Percentiles rank a stretch among this genome's conserved stretches.
These are phyloP conservation scores for Bedellia somnulentella DNA, from an alignment of 2,888 invertebrate species.

Conservation along the genomic window DNA sequence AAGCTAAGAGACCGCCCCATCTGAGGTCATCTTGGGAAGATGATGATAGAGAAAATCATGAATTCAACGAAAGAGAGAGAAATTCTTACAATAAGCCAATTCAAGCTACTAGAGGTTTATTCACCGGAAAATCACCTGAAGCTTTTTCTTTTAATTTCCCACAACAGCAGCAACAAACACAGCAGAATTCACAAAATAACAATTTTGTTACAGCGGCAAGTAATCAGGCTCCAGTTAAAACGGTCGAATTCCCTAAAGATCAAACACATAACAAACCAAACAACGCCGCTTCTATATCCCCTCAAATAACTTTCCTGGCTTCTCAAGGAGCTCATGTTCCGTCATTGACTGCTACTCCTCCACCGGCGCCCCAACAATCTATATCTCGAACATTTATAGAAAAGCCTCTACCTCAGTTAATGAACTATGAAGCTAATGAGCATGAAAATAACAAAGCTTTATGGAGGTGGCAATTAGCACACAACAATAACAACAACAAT, in stretches of 20 bases:
- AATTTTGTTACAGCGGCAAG: constrained; percentile 30
- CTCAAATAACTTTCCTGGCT: constrained; percentile 50
- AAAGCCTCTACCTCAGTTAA: constrained; percentile 37
- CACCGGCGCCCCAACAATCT: constrained; percentile 17
- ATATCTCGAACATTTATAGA: constrained; percentile 32
- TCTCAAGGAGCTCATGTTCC: constrained; percentile 48
- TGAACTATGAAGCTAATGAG: constrained; percentile 44
- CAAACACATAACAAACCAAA: constrained; percentile 29
- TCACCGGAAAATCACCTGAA: constrained; percentile 47
- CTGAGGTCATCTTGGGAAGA: constrained; percentile 29
- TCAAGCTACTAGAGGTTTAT: constrained; percentile 27
- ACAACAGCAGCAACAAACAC: not conserved
- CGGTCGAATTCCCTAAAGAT: constrained; percentile 26
- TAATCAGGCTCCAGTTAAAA: constrained; percentile 28
- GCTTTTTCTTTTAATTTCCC: constrained; percentile 37
- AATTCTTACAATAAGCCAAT: constrained; percentile 15
- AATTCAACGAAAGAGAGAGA: constrained; percentile 16
- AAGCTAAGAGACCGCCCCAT: constrained; percentile 40
- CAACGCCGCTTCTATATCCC: constrained; percentile 34
- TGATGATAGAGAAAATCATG: constrained; percentile 26
- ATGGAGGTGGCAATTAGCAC: constrained; percentile 51
- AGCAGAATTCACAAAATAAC: constrained; percentile 15
- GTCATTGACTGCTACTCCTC: constrained; percentile 16
- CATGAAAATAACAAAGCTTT: constrained; percentile 37
- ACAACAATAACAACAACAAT: constrained; percentile 23